Base-by-base conservation (phyloP, 1,140 invertebrate genomes). In the Euglossa dilemma region DNA sequence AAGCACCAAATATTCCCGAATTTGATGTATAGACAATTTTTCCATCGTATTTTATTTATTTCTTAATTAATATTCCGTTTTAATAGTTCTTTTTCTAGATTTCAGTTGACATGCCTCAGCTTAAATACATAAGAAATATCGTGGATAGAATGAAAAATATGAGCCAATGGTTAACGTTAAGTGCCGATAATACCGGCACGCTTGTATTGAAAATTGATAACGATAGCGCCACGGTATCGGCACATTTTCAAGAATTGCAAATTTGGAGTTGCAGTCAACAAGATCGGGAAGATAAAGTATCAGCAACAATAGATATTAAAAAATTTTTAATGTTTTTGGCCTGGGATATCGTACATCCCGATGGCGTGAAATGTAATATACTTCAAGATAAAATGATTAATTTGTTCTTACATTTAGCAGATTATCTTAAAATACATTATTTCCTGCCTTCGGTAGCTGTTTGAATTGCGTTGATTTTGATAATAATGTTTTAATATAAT, bases 81-180 rank as follows among this genome's bases (percentile, higher is more conserved):
- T 14, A 36, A 69, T 25, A 23, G 72, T 74, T 43, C 16, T 67
- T 78, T 57, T 94, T 96, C 56, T 87, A 97, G 96, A 96, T 98
- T 74, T 96, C 97, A 54, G 96, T 98, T 83, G 95, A 97, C 79
- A 94, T 98, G 94, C 97, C 98, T 18, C 94, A 96, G 54, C 92
- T 98, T 36, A 97, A 97, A 90, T 93, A 97, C 56, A 90, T 98
- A 16, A 95, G 96, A 80, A 97, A 95, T 88, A 96, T 98, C 6
- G 96, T 98, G 23, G 98, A 98, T 66, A 95, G 96, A 87, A 96
- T 98, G 95, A 97, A 97, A 91, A 97, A 96, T 73, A 95, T 98
- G 91, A 96, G 96, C 57, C 94, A 96, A 1, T 95, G 95, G 83
- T 92, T 98, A 43, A 95, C 95, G 25, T 94, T 98, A 8, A 95